Base-by-base conservation (phyloP, 2,797 vertebrate species). In the Acridotheres tristis region DNA sequence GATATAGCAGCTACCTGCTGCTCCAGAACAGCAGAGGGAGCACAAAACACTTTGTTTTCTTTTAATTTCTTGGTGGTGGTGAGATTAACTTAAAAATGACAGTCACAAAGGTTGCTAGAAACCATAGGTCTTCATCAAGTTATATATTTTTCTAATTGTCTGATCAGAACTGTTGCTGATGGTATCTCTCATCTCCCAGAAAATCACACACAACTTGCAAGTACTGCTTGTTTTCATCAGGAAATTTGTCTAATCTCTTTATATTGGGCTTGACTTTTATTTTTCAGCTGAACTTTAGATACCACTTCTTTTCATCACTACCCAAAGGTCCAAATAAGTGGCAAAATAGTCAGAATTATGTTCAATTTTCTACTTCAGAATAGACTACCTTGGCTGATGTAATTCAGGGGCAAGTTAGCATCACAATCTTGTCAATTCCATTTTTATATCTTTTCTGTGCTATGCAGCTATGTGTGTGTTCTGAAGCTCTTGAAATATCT, bases 21-120 rank as follows among this genome's bases (percentile, higher is more conserved):
- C 58, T 95, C 54, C n/a, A 63, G 58, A 77, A 50, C 95, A 96
- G 93, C 69, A 97, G 96, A 96, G 93, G 95, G 95, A 96, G 95
- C 88, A 92, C 86, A 86, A 85, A 96, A 90, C 86, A 55, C 32
- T 82, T 85, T 54, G 11, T 42, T 93, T 84, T 27, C 7, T 47
- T 72, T 72, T 69, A 74, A 74, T 88, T 93, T 81, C 63, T 85
- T 11, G 0, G 5, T 32, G 23, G 15, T 38, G 15, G 7, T 57
- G 32, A 63, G 29, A 22, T 71, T 89, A 57, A 63, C 8, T 91
- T 88, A 54, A 93, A 88, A 92, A 73, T 38, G 14, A 10, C 32
- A 54, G 51, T 38, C 50, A 71, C 10, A 76, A 43, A 85, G 22
- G 6, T 42, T 75, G 7, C 14, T 76, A 74, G 71, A 94, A 87